Evolutionary conservation across 1,140 invertebrate genomes (phyloP), one percentile per base, ranked within the genome.

Genomic region (Philopotamus ludificatus): DNA sequence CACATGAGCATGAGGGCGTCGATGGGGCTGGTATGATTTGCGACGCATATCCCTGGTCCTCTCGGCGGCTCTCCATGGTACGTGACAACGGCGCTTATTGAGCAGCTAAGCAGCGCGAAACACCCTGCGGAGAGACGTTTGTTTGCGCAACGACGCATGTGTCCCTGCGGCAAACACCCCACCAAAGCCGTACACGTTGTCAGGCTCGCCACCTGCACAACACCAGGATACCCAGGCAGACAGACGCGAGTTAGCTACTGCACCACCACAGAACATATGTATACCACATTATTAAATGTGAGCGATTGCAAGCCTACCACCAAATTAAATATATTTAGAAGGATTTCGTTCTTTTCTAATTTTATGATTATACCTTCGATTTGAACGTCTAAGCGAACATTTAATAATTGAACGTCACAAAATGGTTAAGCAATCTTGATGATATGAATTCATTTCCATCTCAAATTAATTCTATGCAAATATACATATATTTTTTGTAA

Each of bases 21-120:
- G 68, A 99, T 97, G 1, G 97, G 98, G 62, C 95, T 98, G 0
- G 98, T 99, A 79, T 99, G 98, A 84, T 99, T 99, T 50, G 98
- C 97, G 16, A 99, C 97, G 82, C 97, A 99, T 72, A 99, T 99
- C 26, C 96, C 95, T 22, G 94, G 93, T 18, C 57, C 57, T 67
- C 83, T 85, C 78, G 95, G 92, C 73, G 91, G 85, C 45, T 83
- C 77, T 76, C 94, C 92, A 79, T 97, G 93, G 80, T 96, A 97
- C 18, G 85, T 92, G 64, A 97, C 89, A 68, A 95, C 92, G 39
- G 92, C 87, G 4, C 92, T 94, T 53, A 97, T 85, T 25, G 92
- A 91, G 50, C 92, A 87, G 44, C 92, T 92, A 50, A 96, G 81
- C 68, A 97, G 84, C 71, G 91, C 90, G 79, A 95, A 97, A 79